Conservation (phyloP, 2,797 vertebrate genomes). For the Halcyon badia region DNA sequence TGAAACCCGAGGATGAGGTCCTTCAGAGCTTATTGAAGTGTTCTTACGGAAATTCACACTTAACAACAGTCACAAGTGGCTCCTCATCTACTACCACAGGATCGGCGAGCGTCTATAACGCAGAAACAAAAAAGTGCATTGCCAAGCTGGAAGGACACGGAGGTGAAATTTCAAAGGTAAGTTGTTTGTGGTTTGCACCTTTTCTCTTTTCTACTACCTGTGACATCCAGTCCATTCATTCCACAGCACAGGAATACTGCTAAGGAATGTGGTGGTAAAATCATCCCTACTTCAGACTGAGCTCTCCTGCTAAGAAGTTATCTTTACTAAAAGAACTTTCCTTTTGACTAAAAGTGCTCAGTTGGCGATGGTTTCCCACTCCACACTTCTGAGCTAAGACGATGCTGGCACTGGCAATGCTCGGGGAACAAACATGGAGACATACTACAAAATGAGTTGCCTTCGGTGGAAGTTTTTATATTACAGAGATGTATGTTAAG, state of each 20-base stretch:
- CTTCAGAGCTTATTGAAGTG: not conserved
- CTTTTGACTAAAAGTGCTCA: not conserved
- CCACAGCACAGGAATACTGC: not conserved
- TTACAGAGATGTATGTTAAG: not conserved
- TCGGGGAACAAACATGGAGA: not conserved
- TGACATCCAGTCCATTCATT: not conserved
- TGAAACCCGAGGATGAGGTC: not conserved
- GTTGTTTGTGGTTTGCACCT: not conserved
- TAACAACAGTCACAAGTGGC: not conserved
- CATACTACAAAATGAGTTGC: not conserved
- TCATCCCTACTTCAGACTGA: not conserved
- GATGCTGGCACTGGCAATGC: not conserved
- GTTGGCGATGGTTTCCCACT: not conserved
- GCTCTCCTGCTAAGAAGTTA: not conserved
- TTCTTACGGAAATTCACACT: not conserved
- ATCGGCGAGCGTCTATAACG: constrained; percentile 88
- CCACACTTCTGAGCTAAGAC: not conserved
- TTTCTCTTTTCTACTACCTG: not conserved
- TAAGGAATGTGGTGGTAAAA: not conserved
- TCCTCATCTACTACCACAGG: constrained; percentile 78
- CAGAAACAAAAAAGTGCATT: constrained; percentile 87
- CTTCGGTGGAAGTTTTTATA: not conserved
- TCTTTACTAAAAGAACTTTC: not conserved
- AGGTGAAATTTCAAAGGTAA: constrained; percentile 94
- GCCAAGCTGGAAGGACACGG: constrained; percentile 90